These are phyloP conservation scores for Morone chrysops DNA, from an alignment of 2,113 vertebrate species.

Conservation along the genomic window DNA sequence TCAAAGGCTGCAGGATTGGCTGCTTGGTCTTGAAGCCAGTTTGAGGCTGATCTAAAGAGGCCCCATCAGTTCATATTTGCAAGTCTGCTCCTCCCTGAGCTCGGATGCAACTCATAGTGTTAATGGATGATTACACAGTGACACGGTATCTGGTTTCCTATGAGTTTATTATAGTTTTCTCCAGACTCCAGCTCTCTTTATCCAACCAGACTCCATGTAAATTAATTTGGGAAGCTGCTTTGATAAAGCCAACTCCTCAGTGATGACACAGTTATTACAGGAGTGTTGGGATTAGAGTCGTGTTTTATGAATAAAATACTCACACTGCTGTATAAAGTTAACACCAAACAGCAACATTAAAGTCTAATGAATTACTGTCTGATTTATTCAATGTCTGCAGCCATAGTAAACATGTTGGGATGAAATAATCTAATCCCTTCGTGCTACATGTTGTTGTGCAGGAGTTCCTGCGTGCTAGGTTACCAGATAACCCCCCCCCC, in stretches of 20 bases:
- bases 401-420: background rate
- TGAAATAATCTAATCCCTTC: background rate
- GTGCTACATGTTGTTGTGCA: background rate
- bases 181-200: background rate
- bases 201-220: no score
- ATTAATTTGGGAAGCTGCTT: background rate
- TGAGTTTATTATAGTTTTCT: background rate
- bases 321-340: background rate
- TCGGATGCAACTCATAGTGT: background rate
- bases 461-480: slow-evolving; percentile 5
- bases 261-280: background rate
- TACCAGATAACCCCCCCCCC: slow-evolving; percentile 11
- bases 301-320: background rate
- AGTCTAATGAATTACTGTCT: background rate
- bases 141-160: background rate
- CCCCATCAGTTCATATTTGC: slow-evolving; percentile 26
- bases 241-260: no score
- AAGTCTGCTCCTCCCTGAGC: background rate
- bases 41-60: slow-evolving; percentile 28
- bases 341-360: background rate
- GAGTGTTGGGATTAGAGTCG: background rate
- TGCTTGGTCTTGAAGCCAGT: background rate
- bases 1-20: background rate
- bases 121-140: slow-evolving; percentile 1
- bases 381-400: background rate